These are phyloP conservation scores for Psittacula cyanocephala DNA, from an alignment of 2,113 vertebrate genomes.

Conservation along the genomic window DNA sequence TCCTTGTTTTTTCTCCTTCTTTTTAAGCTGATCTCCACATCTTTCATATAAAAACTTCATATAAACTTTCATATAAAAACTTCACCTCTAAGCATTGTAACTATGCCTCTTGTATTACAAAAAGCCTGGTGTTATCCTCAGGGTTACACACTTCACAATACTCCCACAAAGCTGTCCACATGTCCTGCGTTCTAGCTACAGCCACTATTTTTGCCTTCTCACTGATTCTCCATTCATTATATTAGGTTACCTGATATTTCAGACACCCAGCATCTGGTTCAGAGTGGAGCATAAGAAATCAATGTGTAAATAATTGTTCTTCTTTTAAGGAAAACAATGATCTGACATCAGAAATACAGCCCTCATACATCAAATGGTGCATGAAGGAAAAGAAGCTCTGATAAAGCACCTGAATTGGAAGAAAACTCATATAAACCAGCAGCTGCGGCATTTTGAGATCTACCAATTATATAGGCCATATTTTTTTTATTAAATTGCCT, in stretches of 20 bases:
- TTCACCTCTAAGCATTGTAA: background rate
- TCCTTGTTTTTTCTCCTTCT: background rate
- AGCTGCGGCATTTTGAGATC: background rate
- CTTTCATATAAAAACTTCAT: background rate
- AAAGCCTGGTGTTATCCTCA: background rate
- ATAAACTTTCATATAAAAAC: background rate
- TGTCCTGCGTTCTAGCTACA: background rate
- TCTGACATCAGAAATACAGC: background rate
- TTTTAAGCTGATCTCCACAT: background rate
- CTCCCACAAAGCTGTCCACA: background rate
- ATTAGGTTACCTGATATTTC: background rate
- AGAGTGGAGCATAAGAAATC: background rate
- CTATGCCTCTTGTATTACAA: background rate
- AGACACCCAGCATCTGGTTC: background rate
- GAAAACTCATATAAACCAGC: background rate
- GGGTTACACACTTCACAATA: background rate
- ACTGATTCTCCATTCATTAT: background rate
- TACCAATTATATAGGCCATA: background rate
- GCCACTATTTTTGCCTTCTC: background rate
- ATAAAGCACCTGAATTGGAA: background rate
- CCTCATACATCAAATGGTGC: background rate
- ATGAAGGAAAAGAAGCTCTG: background rate
- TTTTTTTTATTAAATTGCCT: background rate
- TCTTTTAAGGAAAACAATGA: background rate
- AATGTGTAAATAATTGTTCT: background rate